Evolutionary conservation across 1,140 invertebrate genomes (phyloP), one percentile per base, ranked within the genome.

Genomic region (Rhagoletis zephyria): DNA sequence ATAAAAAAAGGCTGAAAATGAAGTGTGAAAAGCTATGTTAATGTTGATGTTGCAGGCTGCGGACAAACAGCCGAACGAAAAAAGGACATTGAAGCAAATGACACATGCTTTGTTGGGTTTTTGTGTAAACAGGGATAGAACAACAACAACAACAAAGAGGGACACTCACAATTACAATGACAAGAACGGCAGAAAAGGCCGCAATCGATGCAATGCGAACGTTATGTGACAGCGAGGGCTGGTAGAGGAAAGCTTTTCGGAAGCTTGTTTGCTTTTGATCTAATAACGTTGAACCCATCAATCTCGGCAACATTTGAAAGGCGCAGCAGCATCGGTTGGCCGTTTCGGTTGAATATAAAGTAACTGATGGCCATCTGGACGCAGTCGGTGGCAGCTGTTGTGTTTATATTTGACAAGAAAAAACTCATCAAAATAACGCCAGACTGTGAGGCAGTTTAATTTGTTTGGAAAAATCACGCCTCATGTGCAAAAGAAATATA

Each of bases 211-310:
- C 3, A 6, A 56, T 6, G 0, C 9, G 16, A 30, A 9, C 7
- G 48, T n/a, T 2, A 30, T 81, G 51, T 81, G 51, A 56, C 48
- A 81, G 9, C 5, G n/a, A 30, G 3, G 16, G 0, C 40, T 16
- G 12, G 12, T 10, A 30, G 65, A 67, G 6, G 61, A 40, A 9
- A 3, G 14, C 6, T 7, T 7, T 59, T 67, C 42, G 14, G 1
- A 81, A 81, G 16, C 1, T 12, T 81, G 48, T 56, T 59, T 81
- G 74, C n/a, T 81, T 30, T 59, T 56, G 48, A 59, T 51, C n/a
- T 30, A 81, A 56, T 81, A 81, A 56, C 16, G n/a, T 56, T 56
- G 74, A 19, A 59, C n/a, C n/a, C 51, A 59, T 81, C 74, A 81
- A 81, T 81, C n/a, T 56, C 74, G 51, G 9, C 48, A 48, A 81